Evolutionary conservation across 2,888 invertebrate species (phyloP).

Genomic region (Nephrotoma guestfalica): DNA sequence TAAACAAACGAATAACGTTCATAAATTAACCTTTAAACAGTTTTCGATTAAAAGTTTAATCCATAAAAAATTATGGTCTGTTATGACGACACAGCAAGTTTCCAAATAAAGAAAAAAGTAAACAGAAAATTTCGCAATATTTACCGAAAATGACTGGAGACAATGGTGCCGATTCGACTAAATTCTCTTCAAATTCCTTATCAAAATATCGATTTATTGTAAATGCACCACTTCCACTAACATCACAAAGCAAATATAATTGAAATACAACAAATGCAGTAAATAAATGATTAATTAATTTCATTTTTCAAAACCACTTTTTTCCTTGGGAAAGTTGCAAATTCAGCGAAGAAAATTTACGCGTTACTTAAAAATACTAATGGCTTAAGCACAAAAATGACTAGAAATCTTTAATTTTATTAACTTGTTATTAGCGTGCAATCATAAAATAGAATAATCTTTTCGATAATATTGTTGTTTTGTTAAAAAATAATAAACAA

Average conservation of each 20-base stretch:
- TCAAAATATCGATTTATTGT: background rate
- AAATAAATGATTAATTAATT: background rate
- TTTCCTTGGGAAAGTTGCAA: background rate
- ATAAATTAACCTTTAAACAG: background rate
- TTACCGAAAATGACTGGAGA: constrained; percentile 29
- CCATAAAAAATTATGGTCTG: background rate
- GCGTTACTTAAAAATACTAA: background rate
- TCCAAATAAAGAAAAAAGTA: background rate
- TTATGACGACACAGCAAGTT: background rate
- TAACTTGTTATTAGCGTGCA: background rate
- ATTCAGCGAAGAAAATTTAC: background rate
- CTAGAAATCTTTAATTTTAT: background rate
- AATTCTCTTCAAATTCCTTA: background rate
- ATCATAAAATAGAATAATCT: background rate
- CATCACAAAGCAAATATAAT: background rate
- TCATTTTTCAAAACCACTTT: background rate
- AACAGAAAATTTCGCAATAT: constrained; percentile 6
- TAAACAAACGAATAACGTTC: background rate
- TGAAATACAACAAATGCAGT: background rate
- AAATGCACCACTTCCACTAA: background rate
- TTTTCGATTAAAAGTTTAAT: background rate
- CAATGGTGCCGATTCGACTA: constrained; percentile 9
- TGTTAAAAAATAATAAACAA: background rate
- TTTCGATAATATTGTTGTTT: background rate
- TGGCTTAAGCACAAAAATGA: background rate